Percentiles rank a stretch among this genome's conserved stretches.
Conservation (phyloP, 1,140 invertebrate species). For the Caenorhabditis remanei region DNA sequence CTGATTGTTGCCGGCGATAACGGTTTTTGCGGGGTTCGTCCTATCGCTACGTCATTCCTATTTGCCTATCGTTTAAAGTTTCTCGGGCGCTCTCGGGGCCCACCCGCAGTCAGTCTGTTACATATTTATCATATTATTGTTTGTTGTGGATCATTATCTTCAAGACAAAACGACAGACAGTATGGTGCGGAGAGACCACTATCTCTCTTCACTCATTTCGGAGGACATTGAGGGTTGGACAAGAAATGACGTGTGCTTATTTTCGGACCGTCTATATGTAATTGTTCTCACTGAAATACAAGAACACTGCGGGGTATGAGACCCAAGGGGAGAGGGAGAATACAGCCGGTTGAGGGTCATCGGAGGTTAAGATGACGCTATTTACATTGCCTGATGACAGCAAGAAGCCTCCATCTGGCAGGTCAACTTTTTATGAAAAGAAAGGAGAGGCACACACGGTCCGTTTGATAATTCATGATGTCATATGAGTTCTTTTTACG, state of each 20-base stretch:
- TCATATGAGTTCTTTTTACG: background rate
- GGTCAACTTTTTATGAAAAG: slow-evolving; percentile 20
- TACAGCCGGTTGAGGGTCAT: slow-evolving; percentile 46
- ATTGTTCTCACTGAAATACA: background rate
- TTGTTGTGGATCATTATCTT: slow-evolving; percentile 51
- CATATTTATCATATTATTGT: slow-evolving; percentile 51
- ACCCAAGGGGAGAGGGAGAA: background rate
- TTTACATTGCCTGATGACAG: slow-evolving; percentile 48
- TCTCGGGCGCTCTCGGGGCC: background rate
- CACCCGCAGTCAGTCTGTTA: slow-evolving; percentile 16
- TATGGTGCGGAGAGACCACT: slow-evolving; percentile 19
- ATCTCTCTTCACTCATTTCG: background rate
- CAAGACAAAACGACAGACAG: slow-evolving; percentile 38
- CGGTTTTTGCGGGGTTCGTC: background rate
- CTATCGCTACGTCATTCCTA: slow-evolving; percentile 38
- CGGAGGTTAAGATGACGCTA: slow-evolving; percentile 49
- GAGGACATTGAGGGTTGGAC: background rate
- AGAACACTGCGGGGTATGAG: background rate
- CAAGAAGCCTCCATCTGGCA: slow-evolving; percentile 19
- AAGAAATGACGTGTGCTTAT: slow-evolving; percentile 39
- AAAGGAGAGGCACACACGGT: background rate
- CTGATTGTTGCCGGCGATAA: slow-evolving; percentile 44
- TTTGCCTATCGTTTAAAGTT: slow-evolving; percentile 19
- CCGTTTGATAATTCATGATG: slow-evolving; percentile 16
- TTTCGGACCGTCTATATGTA: background rate